Base-by-base conservation (phyloP, 2,888 invertebrate genomes). In the Flexamia atlantica region DNA sequence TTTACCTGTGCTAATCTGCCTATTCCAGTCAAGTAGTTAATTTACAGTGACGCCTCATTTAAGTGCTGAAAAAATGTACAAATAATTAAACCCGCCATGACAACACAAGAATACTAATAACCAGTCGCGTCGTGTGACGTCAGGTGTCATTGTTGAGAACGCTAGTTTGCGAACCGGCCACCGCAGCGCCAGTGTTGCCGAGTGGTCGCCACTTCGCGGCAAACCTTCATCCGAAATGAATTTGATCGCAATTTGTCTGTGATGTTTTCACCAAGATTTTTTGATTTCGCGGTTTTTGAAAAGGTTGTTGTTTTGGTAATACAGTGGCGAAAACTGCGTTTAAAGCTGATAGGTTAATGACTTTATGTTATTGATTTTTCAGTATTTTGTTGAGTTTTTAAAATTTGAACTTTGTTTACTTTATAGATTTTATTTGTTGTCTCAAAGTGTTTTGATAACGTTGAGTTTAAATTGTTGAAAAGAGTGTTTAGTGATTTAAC, bases 261-360 rank as follows among this genome's bases (percentile, higher is more conserved):
- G 40, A 70, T 70, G 70, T 70, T 32, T 40, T 32, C 40, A 40
- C 70, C 70, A 14, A 40, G 70, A 20, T 70, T 70, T 70, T 36
- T 36, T 20, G 20, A 36, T 70, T 70, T 32, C n/a, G 7, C 68
- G 68, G 70, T 14, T 36, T 70, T 70, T 70, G 70, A 40, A 70
- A 70, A 70, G 40, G 32, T 70, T 20, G 70, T 70, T 25, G 36
- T 70, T 40, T 40, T 70, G 40, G 40, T 40, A 2, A 32, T 40
- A 36, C 70, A 70, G 70, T 70, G 70, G 70, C 70, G 70, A 7
- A 70, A 70, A 70, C 70, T 70, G 25, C 70, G 70, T n/a, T 40
- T 70, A 40, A 70, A 70, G 70, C 30, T 70, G 70, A 40, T 70
- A 32, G 70, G 70, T 40, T 36, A 40, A 70, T 32, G 70, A 70